Conservation (phyloP, 2,113 vertebrate species). For the Eptesicus fuscus region DNA sequence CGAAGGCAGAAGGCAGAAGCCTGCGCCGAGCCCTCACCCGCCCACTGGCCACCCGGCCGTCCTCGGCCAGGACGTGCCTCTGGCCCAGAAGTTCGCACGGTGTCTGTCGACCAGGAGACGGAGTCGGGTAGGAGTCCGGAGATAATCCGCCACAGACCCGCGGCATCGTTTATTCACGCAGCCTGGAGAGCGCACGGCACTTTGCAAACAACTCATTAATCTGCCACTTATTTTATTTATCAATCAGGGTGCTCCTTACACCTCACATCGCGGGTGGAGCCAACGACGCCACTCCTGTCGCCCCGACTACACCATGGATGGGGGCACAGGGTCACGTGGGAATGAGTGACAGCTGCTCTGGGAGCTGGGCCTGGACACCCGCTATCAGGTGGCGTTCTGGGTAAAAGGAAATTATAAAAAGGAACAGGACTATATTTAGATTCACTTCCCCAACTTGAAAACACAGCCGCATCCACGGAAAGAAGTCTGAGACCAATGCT, state of each 20-base stretch:
- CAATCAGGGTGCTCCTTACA: background rate
- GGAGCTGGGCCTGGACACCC: background rate
- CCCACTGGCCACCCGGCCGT: background rate
- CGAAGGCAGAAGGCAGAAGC: background rate
- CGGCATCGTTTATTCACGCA: background rate
- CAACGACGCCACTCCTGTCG: too few relatives aligned
- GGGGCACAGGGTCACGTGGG: background rate
- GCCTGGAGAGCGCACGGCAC: background rate
- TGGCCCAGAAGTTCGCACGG: background rate
- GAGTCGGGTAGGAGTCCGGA: background rate
- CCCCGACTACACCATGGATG: fast-evolving
- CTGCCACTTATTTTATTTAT: background rate
- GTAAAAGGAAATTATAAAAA: background rate
- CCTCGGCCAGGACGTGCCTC: fast-evolving
- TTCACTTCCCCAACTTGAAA: background rate
- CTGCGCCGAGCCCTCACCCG: background rate
- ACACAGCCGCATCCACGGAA: background rate
- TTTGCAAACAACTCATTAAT: conserved; percentile 24
- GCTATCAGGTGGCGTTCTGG: background rate
- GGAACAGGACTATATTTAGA: background rate
- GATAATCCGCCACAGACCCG: background rate
- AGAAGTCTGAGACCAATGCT: too few relatives aligned
- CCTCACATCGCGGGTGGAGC: background rate
- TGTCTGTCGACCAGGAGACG: background rate
- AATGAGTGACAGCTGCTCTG: background rate